phyloP scores from a whole-genome alignment of 2,113 vertebrate species.

The Jacana jacana region DNA sequence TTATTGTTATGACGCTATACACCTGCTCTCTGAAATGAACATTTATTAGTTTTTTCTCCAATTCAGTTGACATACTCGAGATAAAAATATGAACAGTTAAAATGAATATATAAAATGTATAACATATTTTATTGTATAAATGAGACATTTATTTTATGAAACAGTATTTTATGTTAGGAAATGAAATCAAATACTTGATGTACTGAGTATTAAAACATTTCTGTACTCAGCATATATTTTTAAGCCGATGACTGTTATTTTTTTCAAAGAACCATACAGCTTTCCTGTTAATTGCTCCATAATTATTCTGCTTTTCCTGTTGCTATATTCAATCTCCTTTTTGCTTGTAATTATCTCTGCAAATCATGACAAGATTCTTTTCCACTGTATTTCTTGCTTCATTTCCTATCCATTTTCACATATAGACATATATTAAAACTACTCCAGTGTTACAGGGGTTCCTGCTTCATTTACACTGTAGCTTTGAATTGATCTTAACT shows the following conservation, averaged over 20 bases:
- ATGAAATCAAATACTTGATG: slow-evolving; percentile 43
- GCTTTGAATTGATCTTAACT: slow-evolving; percentile 50
- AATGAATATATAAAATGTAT: background rate
- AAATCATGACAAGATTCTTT: slow-evolving; percentile 43
- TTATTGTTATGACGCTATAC: background rate
- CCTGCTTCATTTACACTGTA: slow-evolving; percentile 23
- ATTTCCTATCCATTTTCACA: slow-evolving; percentile 45
- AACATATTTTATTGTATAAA: background rate
- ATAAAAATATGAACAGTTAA: slow-evolving; percentile 1
- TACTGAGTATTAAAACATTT: slow-evolving; percentile 53
- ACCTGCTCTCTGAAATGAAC: background rate
- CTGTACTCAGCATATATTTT: slow-evolving; percentile 63
- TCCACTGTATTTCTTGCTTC: slow-evolving; percentile 7
- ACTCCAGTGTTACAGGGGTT: background rate
- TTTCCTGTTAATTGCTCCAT: slow-evolving; percentile 62
- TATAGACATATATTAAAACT: background rate
- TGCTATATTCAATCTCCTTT: slow-evolving; percentile 52
- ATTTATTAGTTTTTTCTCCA: background rate
- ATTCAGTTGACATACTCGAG: background rate
- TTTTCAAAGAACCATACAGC: slow-evolving; percentile 46
- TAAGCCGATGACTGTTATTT: slow-evolving; percentile 36
- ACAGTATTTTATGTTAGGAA: slow-evolving; percentile 29
- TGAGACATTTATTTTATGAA: slow-evolving; percentile 7
- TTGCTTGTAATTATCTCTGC: slow-evolving; percentile 62
- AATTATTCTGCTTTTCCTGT: slow-evolving; percentile 67